Evolutionary conservation across 2,113 vertebrate species (phyloP).

Genomic region (Rhinolophus ferrumequinum): DNA sequence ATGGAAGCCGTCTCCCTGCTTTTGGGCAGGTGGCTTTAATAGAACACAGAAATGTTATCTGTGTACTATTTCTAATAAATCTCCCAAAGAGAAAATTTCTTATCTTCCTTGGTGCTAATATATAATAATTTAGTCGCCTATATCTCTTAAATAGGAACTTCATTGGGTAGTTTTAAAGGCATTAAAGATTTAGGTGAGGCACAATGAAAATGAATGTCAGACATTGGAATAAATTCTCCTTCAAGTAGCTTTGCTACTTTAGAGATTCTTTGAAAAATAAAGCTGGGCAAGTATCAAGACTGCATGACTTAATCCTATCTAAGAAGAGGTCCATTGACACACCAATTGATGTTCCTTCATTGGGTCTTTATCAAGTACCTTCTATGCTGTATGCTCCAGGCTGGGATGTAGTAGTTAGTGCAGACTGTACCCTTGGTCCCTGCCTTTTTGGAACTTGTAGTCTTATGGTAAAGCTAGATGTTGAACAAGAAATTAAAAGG

Average conservation of each 20-base stretch:
- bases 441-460: not conserved
- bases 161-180: constrained; percentile 68
- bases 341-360: not conserved
- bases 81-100: constrained; percentile 67
- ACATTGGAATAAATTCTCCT: constrained; percentile 38
- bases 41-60: constrained; percentile 71
- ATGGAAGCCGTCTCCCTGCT: constrained; percentile 68
- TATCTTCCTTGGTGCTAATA: constrained; percentile 68
- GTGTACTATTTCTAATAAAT: constrained; percentile 78
- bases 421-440: not conserved
- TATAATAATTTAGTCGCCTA: constrained; percentile 75
- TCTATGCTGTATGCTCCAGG: not conserved
- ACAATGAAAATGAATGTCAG: constrained; percentile 65
- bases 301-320: not conserved
- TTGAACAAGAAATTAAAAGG: not conserved
- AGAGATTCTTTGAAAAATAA: constrained; percentile 48
- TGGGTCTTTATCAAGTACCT: not conserved
- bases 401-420: not conserved
- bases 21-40: constrained; percentile 77
- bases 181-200: constrained; percentile 71
- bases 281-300: not conserved
- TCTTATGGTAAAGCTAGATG: constrained; percentile 23
- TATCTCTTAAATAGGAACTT: constrained; percentile 71
- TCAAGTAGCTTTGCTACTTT: constrained; percentile 33
- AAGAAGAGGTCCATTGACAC: not conserved